phyloP scores from a whole-genome alignment of 2,113 vertebrate genomes.

The Elachura formosa region DNA sequence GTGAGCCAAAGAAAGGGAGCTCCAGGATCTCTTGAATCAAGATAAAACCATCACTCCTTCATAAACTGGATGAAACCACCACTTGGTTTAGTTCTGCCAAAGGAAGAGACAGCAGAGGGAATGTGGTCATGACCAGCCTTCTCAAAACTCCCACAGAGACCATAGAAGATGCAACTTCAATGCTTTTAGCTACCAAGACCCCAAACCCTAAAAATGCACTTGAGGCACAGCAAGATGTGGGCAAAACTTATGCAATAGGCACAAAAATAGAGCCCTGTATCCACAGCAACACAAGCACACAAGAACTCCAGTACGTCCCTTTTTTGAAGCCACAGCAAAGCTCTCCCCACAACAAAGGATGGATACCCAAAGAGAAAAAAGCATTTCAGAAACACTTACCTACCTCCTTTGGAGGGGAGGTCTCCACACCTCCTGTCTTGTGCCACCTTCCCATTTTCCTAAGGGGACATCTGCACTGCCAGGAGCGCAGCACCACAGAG shows the following conservation, averaged over 20 bases:
- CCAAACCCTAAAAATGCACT: neutral
- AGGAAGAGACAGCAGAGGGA: neutral
- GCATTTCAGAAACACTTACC: neutral
- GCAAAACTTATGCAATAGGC: neutral
- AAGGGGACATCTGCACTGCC: neutral
- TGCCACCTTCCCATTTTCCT: neutral
- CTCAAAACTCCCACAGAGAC: neutral
- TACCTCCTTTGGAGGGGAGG: neutral
- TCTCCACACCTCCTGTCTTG: neutral
- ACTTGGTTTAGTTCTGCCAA: neutral
- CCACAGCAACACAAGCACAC: neutral
- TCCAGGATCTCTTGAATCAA: neutral
- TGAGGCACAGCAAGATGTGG: neutral
- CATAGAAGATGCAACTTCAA: neutral
- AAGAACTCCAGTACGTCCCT: neutral
- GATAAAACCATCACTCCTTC: neutral
- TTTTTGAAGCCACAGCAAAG: neutral
- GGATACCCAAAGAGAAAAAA: neutral
- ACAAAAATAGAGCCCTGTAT: neutral
- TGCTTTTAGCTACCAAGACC: neutral
- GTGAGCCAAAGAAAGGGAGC: neutral
- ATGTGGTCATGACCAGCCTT: rapidly evolving
- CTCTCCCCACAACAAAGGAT: neutral
- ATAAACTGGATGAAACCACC: neutral
- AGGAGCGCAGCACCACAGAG: neutral